Base-by-base conservation (phyloP, 2,113 vertebrate genomes). In the Centropus unirufus region DNA sequence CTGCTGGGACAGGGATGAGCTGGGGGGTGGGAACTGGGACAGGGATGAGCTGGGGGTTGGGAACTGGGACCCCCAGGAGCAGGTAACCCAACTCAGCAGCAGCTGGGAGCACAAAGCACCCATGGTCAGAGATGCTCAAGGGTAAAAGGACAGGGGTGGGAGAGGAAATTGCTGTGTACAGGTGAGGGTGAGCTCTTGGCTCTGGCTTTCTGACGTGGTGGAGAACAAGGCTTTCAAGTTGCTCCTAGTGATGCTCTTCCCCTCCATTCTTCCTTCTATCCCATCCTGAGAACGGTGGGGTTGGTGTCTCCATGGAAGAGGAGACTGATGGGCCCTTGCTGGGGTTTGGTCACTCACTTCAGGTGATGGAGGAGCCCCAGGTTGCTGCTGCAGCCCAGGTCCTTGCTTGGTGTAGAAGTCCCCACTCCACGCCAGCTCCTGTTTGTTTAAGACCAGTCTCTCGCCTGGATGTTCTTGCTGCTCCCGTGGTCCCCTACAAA, bases 301-400 rank as follows among this genome's bases (percentile, higher is more conserved):
- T 36, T 36, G 36, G 36, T 36, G 36, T 36, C 36, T 36, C 36
- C 36, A 36, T 36, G 36, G 36, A 36, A 36, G 36, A 36, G 36
- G 36, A 36, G 36, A 36, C 36, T 36, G 36, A 36, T 36, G 36
- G 36, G 36, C 3, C 29, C 6, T 27, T 0, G 0, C 42, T 2
- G 2, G n/a, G 27, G 22, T n/a, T 72, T 1, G 2, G 19, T 49
- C 12, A 1, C 75, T 55, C 1, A 1, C 59, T 59, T 23, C 51
- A 17, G 15, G 11, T 62, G 83, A 26, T 9, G 1, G 2, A 61
- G 39, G 61, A 66, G 39, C 30, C 39, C 23, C 7, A 0, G 15
- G 16, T 29, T 7, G 9, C 22, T 54, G 55, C 40, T 1, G 5
- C 2, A 9, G 39, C 74, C 51, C 44, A 12, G 66, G 76, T 27